phyloP scores from a whole-genome alignment of 2,113 vertebrate species.

The Poeciliopsis turrubarensis region DNA sequence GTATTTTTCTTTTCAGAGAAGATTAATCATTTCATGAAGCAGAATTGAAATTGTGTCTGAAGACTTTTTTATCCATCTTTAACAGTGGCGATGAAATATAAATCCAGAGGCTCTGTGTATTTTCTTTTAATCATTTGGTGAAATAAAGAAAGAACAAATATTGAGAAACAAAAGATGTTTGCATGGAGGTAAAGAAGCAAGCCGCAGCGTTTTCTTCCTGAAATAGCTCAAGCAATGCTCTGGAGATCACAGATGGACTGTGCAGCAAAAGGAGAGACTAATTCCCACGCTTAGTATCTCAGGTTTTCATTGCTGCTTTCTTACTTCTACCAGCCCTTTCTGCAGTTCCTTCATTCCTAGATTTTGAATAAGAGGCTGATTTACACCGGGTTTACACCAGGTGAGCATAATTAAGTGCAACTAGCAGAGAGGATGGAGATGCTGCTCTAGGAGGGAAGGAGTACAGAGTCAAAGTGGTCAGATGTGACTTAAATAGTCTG shows the following conservation, averaged over 20 bases:
- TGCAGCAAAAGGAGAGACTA: slow-evolving; percentile 8
- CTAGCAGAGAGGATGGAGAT: slow-evolving; percentile 33
- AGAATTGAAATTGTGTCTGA: too few relatives aligned
- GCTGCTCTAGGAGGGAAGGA: slow-evolving; percentile 14
- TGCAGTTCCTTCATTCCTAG: slow-evolving; percentile 24
- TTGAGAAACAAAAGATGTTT: too few relatives aligned
- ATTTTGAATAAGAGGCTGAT: slow-evolving; percentile 19
- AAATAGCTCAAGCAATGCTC: slow-evolving; percentile 25
- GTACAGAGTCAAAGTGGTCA: slow-evolving; percentile 16
- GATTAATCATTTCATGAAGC: too few relatives aligned
- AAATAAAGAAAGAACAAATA: too few relatives aligned
- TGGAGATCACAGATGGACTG: slow-evolving; percentile 27
- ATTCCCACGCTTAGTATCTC: slow-evolving; percentile 16
- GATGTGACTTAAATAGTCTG: slow-evolving; percentile 6
- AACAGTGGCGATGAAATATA: too few relatives aligned
- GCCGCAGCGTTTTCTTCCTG: background rate
- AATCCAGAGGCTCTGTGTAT: too few relatives aligned
- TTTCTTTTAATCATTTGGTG: too few relatives aligned
- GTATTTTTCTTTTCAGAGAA: too few relatives aligned
- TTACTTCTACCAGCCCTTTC: slow-evolving; percentile 5
- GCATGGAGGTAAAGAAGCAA: background rate
- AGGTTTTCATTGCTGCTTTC: slow-evolving; percentile 20
- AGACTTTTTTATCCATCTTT: too few relatives aligned
- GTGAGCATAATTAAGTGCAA: slow-evolving; percentile 53
- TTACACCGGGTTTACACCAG: slow-evolving; percentile 50